A percentile compares a stretch with the other conserved stretches of the same genome.
Evolutionary conservation across 1,140 invertebrate species (phyloP).

Genomic region (Bemisia tabaci): DNA sequence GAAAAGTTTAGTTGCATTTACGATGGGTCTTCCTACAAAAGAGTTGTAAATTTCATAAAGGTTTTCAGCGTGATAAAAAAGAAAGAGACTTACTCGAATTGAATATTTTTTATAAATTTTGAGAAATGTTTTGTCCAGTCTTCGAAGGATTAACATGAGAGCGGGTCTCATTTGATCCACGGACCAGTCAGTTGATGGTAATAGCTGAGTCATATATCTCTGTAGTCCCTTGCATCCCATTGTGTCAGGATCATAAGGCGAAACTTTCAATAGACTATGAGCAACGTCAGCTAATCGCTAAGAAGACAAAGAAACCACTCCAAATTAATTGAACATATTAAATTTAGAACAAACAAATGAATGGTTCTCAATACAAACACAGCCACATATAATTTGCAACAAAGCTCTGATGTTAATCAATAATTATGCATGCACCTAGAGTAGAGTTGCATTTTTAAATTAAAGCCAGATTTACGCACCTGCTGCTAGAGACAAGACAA

Average conservation of each 20-base stretch:
- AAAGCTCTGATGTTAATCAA: no score
- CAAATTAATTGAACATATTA: constrained; percentile 6
- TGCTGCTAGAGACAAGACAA: no score
- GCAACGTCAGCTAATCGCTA: constrained; percentile 91
- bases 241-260: constrained; percentile 90
- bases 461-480: no score
- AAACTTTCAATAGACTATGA: constrained; percentile 89
- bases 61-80: background rate
- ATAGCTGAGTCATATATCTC: constrained; percentile 85
- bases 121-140: constrained; percentile 91
- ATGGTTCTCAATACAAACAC: background rate
- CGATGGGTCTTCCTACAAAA: background rate
- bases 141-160: constrained; percentile 75
- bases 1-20: background rate
- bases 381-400: background rate
- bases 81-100: constrained; percentile 45
- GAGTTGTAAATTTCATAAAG: background rate
- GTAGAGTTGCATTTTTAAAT: no score
- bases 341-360: background rate
- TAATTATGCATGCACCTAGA: no score
- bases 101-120: constrained; percentile 95
- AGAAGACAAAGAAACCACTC: constrained; percentile 28
- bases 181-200: constrained; percentile 93
- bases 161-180: constrained; percentile 86
- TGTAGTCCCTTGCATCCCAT: constrained; percentile 75